phyloP scores from a whole-genome alignment of 2,797 vertebrate genomes.

The Phylloscopus collybita region DNA sequence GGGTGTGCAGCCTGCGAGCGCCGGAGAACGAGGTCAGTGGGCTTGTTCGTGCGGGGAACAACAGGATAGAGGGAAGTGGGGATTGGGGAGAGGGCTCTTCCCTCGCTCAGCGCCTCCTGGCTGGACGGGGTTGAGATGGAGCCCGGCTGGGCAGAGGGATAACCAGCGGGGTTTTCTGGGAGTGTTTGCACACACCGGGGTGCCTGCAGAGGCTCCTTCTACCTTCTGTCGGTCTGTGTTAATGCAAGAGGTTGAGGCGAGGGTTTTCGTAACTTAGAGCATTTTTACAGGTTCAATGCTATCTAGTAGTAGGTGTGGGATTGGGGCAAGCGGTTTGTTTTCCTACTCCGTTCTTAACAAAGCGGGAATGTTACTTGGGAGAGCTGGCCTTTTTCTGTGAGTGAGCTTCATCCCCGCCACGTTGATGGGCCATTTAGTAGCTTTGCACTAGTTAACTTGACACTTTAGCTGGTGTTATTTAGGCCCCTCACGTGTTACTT shows the following conservation, averaged over 20 bases:
- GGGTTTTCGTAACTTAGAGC: rapidly evolving
- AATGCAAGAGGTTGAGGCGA: rapidly evolving
- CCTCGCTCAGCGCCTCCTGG: rapidly evolving
- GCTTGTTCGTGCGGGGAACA: rapidly evolving
- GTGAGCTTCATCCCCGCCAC: rapidly evolving
- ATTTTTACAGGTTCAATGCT: rapidly evolving
- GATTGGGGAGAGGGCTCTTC: rapidly evolving
- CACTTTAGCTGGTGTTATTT: not conserved
- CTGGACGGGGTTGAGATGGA: rapidly evolving
- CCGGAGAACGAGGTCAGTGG: rapidly evolving
- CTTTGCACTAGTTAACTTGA: not conserved
- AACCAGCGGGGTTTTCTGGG: rapidly evolving
- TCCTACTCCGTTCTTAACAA: rapidly evolving
- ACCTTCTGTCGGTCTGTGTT: rapidly evolving
- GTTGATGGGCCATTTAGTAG: rapidly evolving
- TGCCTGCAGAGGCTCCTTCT: rapidly evolving
- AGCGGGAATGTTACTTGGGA: rapidly evolving
- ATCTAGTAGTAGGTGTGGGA: rapidly evolving
- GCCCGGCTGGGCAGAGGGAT: not conserved
- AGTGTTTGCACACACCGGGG: rapidly evolving
- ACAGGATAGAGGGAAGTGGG: rapidly evolving
- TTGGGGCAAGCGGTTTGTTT: rapidly evolving
- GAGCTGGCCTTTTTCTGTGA: rapidly evolving
- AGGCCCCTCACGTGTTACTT: rapidly evolving
- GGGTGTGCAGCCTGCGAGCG: rapidly evolving